Base-by-base conservation (phyloP, 2,888 invertebrate species). In the Margaritifera margaritifera region DNA sequence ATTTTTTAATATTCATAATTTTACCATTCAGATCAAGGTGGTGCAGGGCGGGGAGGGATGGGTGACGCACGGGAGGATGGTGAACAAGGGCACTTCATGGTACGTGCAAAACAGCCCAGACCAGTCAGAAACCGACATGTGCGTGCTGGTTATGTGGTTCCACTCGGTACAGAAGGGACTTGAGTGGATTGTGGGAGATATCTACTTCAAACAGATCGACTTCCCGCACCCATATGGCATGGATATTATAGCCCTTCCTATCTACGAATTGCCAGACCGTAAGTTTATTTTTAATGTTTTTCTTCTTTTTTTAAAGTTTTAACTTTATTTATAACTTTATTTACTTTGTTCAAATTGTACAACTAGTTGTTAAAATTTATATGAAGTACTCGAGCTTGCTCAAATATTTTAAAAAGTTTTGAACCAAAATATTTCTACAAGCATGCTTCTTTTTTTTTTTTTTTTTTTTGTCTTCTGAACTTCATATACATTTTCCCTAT, bases 191-290 rank as follows among this genome's bases (percentile, higher is more conserved):
- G 74, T 74, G 69, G 80, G 80, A 57, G 83, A 83, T 61, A 73
- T 71, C 2, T 74, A 76, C 50, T 78, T 81, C 60, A 80, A 79
- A 31, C 80, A 83, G 68, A 80, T 79, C 63, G 83, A 83, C 68
- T 81, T 81, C 66, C 80, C 81, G 5, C 68, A 74, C 2, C 79
- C 80, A 0, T 72, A 74, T 42, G 51, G 66, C 19, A 65, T 64
- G 18, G 77, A 77, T 50, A 66, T 66, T 56, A 74, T 77, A 4
- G 77, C 67, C 11, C 69, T 77, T 50, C 77, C 77, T 19, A 68
- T 72, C 6, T 72, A 62, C 31, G 69, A 42, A 42, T 11, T 42
- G 42, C 42, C 42, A 42, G 42, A 42, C 15, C 42, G 42, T 42
- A 42, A 42, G 42, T 42, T 42, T 15, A 2, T 42, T 15, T 2